Percentiles rank a stretch among this genome's conserved stretches.
Evolutionary conservation across 2,113 vertebrate genomes (phyloP).

Genomic region (Caretta caretta): DNA sequence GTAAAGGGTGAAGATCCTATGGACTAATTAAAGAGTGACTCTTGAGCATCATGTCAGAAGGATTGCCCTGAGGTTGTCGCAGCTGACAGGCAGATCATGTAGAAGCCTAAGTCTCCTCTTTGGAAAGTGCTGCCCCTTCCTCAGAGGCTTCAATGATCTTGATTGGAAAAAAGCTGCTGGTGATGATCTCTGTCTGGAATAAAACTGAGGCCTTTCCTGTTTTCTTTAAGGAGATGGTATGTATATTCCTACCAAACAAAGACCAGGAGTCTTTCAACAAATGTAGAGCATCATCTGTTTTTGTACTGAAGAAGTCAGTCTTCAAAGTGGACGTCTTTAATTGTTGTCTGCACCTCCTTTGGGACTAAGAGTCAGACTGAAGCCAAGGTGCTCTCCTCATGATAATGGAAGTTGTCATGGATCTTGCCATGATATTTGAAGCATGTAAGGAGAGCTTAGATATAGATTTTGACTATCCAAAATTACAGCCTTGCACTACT

Average conservation of each 20-base stretch:
- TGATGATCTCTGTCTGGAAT: background rate
- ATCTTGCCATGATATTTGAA: too few relatives aligned
- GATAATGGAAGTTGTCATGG: too few relatives aligned
- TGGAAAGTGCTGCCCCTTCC: background rate
- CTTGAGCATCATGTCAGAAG: background rate
- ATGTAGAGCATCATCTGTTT: background rate
- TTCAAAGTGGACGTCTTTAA: background rate
- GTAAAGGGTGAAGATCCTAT: background rate
- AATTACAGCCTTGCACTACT: too few relatives aligned
- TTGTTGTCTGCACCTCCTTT: background rate
- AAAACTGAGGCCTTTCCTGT: background rate
- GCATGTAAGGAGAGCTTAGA: too few relatives aligned
- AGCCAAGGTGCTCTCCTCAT: background rate
- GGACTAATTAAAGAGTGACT: background rate
- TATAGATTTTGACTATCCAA: too few relatives aligned
- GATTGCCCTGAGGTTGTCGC: background rate
- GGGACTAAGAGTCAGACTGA: background rate
- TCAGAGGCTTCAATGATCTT: background rate
- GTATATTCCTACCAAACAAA: background rate
- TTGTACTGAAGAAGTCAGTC: background rate
- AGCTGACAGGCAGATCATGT: too few relatives aligned
- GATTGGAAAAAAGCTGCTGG: background rate
- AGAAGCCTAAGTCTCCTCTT: background rate
- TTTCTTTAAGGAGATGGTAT: background rate
- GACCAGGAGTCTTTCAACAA: background rate